A percentile compares a stretch with the other conserved stretches of the same genome.
Evolutionary conservation across 2,113 vertebrate species (phyloP).

Genomic region (Boulengerochromis microlepis): DNA sequence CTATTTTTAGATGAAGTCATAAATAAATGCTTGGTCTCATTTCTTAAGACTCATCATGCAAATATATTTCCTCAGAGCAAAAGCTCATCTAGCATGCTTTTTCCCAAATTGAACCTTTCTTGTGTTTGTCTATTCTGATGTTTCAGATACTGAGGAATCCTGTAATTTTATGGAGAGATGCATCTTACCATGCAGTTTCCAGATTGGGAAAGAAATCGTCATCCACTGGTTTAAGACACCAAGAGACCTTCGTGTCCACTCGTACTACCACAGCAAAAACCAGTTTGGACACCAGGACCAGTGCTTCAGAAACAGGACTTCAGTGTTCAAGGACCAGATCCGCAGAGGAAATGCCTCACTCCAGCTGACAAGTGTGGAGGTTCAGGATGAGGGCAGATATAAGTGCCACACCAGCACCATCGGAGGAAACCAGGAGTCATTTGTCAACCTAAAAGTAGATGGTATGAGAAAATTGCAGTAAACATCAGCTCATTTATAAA

Average conservation of each 20-base stretch:
- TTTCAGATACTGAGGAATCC: neutral
- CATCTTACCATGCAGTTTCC: slow-evolving; percentile 65
- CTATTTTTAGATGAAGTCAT: no score
- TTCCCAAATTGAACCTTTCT: no score
- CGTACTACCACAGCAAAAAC: slow-evolving; percentile 42
- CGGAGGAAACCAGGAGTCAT: neutral
- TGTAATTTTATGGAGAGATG: neutral
- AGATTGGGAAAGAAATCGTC: neutral
- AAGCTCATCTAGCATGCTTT: no score
- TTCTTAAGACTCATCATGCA: no score
- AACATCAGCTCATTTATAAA: neutral
- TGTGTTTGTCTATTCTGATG: neutral
- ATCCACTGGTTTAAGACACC: slow-evolving; percentile 68
- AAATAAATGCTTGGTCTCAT: no score
- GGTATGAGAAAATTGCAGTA: slow-evolving; percentile 37
- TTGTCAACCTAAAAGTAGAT: neutral
- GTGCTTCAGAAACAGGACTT: slow-evolving; percentile 53
- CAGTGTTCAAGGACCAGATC: slow-evolving; percentile 47
- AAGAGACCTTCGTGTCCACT: slow-evolving; percentile 12
- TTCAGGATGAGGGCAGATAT: slow-evolving; percentile 62
- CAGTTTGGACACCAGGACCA: slow-evolving; percentile 1
- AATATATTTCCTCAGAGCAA: no score
- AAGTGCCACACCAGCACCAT: slow-evolving; percentile 59
- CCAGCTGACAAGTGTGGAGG: slow-evolving; percentile 7
- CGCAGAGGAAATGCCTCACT: slow-evolving; percentile 67